Percentiles rank a stretch among this genome's conserved stretches.
Evolutionary conservation across 2,113 vertebrate species (phyloP).

Genomic region (Notechis scutatus): DNA sequence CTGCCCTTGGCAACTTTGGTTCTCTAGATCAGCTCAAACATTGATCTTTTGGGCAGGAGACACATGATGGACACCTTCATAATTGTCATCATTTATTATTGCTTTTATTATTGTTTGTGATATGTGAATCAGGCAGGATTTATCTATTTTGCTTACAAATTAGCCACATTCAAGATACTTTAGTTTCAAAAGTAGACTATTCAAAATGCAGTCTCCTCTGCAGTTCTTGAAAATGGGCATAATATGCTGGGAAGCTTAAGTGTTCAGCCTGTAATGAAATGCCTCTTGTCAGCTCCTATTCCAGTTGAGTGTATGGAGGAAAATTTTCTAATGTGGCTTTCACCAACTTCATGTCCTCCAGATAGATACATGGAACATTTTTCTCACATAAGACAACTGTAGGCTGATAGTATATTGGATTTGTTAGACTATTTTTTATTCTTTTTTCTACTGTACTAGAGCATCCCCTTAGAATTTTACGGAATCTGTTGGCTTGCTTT

Average conservation of each 20-base stretch:
- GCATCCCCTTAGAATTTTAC: conserved; percentile 33
- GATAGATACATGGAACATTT: neutral
- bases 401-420: conserved; percentile 16
- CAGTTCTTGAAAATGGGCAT: neutral
- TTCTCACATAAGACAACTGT: conserved; percentile 16
- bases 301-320: neutral
- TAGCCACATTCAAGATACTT: neutral
- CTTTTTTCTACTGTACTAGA: conserved; percentile 43
- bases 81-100: neutral
- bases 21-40: neutral
- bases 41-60: neutral
- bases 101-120: neutral
- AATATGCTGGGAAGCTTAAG: neutral
- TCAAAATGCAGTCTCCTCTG: neutral
- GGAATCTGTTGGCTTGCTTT: conserved; percentile 21
- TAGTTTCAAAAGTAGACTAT: neutral
- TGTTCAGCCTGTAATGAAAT: neutral
- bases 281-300: neutral
- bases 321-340: neutral
- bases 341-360: neutral
- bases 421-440: conserved; percentile 23
- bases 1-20: neutral
- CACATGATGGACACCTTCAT: neutral
- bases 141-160: too few relatives aligned
- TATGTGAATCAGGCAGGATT: neutral